Percentiles rank a stretch among this genome's conserved stretches.
Conservation (phyloP, 2,888 invertebrate species). For the Psococerastis gibbosa region DNA sequence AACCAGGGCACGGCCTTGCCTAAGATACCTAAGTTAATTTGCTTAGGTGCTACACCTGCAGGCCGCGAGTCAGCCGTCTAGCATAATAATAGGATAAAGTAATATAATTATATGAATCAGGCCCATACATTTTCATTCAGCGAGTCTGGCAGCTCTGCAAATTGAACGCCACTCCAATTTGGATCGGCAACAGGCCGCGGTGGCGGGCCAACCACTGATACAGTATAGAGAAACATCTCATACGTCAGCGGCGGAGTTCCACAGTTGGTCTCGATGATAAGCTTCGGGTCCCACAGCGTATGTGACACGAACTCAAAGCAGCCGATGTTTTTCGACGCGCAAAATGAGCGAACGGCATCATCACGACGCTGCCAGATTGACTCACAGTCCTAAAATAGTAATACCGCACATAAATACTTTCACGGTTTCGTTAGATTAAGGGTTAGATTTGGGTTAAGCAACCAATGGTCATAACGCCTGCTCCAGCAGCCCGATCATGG, state of each 20-base stretch:
- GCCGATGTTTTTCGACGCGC: slow-evolving; percentile 33
- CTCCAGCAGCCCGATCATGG: no score
- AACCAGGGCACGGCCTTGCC: no score
- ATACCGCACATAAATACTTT: neutral
- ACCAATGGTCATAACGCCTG: no score
- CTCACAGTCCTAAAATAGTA: slow-evolving; percentile 47
- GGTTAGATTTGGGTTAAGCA: no score
- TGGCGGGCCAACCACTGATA: slow-evolving; percentile 38
- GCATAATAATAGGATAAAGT: no score
- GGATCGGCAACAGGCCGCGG: slow-evolving; percentile 33
- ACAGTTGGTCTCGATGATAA: slow-evolving; percentile 44
- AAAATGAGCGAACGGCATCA: slow-evolving; percentile 33
- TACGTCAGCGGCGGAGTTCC: slow-evolving; percentile 52
- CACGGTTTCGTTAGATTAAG: no score
- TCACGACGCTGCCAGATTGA: slow-evolving; percentile 48
- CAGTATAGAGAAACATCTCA: slow-evolving; percentile 46
- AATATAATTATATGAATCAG: no score
- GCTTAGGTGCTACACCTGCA: no score
- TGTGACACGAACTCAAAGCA: slow-evolving; percentile 45
- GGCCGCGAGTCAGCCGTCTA: no score
- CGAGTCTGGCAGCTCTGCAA: slow-evolving; percentile 26
- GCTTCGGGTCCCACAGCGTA: slow-evolving; percentile 49
- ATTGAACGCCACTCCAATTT: slow-evolving; percentile 28
- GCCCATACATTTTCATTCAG: no score
- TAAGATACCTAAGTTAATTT: no score